A percentile compares a stretch with the other conserved stretches of the same genome.
These are phyloP conservation scores for Coremacera marginata DNA, from an alignment of 2,888 invertebrate species.

Conservation along the genomic window DNA sequence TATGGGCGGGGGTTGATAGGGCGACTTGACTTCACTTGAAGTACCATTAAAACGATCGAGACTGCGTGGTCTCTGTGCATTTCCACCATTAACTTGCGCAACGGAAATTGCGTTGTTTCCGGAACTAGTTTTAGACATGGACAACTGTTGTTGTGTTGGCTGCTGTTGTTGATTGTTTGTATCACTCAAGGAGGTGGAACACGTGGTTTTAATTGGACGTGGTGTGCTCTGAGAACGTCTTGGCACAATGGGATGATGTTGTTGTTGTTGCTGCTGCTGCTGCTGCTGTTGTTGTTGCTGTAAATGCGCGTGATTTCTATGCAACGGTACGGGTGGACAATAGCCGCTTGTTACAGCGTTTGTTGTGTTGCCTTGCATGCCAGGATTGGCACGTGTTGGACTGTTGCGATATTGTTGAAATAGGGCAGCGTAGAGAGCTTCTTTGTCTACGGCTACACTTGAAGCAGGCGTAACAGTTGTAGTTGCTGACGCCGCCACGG, in stretches of 20 bases:
- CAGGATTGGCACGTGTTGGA: constrained; percentile 53
- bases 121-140: constrained; percentile 39
- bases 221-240: constrained; percentile 68
- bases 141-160: constrained; percentile 41
- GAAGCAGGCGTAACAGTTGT: constrained; percentile 6
- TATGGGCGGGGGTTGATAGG: constrained; percentile 65
- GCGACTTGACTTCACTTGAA: constrained; percentile 49
- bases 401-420: constrained; percentile 66
- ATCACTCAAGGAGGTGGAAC: constrained; percentile 44
- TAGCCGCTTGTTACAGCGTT: constrained; percentile 39
- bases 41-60: constrained; percentile 65
- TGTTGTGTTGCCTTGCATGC: background rate
- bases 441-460: constrained; percentile 56
- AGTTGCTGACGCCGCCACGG: constrained; percentile 34
- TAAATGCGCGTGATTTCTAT: constrained; percentile 50
- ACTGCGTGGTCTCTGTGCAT: constrained; percentile 63
- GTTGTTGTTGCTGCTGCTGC: constrained; percentile 29
- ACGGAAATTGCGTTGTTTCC: constrained; percentile 38
- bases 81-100: constrained; percentile 21
- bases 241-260: constrained; percentile 60
- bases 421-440: constrained; percentile 64
- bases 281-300: constrained; percentile 30
- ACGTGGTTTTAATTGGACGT: constrained; percentile 55
- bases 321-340: constrained; percentile 56
- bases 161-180: constrained; percentile 36